Base-by-base conservation (phyloP, 2,113 vertebrate genomes). In the Spilogale gracilis region DNA sequence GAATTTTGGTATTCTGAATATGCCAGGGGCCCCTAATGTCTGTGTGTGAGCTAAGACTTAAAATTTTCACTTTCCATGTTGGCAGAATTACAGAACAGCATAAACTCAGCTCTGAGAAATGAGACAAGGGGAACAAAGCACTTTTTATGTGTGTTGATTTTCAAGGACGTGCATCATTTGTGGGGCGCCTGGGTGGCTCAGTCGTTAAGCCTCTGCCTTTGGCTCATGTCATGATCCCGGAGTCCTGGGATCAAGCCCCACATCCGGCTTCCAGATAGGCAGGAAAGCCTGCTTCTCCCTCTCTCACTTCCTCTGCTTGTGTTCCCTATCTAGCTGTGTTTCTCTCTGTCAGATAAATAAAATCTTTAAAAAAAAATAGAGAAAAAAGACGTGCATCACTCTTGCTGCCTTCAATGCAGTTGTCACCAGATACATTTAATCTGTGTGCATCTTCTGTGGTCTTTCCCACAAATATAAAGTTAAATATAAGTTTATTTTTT, bases 91-190 rank as follows among this genome's bases (percentile, higher is more conserved):
- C 96, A 96, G 96, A 98, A 91, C 1, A 93, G 89, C 92, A 94
- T 96, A 97, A 96, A 97, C 84, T 97, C 97, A 87, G 81, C 94
- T 96, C 96, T 98, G 98, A 98, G 98, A 97, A 98, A 99, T 98
- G 96, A 92, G 98, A 94, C 87, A 90, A 81, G 97, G 95, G 96
- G 96, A 58, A 98, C 94, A 96, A 98, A 96, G 32, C 54, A 63
- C 69, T 87, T 81, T 88, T 91, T 90, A 85, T 92, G 95, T 93
- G 95, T 96, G 94, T 97, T 84, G 76, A 54, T 90, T 97, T 96
- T 86, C 2, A 0, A 76, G 32, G 60, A 32, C 0, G 0, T 14
- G 23, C 63, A 93, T 96, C 63, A 76, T 38, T 38, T 38, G 38
- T 38, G 38, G 38, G 38, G 38, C 38, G 38, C 38, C 38, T 38